A percentile compares a stretch with the other conserved stretches of the same genome.
Evolutionary conservation across 2,113 vertebrate genomes (phyloP).

Genomic region (Salminus brasiliensis): DNA sequence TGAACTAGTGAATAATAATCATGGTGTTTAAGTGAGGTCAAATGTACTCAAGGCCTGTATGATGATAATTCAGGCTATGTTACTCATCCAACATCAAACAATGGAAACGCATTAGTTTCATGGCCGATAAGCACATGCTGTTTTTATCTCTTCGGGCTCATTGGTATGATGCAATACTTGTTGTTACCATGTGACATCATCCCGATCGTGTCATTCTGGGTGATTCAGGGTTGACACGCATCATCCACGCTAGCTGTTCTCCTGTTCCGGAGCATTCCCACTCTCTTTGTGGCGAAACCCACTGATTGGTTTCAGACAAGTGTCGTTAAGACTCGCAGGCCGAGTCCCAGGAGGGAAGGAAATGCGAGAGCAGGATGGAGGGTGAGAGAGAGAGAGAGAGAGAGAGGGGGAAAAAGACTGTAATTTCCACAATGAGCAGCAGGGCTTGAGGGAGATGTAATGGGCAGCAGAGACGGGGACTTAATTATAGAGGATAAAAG

Average conservation of each 20-base stretch:
- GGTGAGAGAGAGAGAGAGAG: not conserved
- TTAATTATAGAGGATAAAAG: slow-evolving; percentile 69
- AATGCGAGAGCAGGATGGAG: slow-evolving; percentile 28
- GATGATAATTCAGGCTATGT: too few relatives aligned
- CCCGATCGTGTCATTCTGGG: not conserved
- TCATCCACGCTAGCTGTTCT: not conserved
- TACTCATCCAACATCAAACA: too few relatives aligned
- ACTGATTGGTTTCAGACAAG: not conserved
- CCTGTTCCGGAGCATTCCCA: not conserved
- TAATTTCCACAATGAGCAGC: slow-evolving; percentile 65
- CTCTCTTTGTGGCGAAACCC: not conserved
- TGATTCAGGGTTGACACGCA: slow-evolving; percentile 14
- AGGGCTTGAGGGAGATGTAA: slow-evolving; percentile 35
- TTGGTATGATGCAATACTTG: not conserved
- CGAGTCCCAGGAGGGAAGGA: not conserved
- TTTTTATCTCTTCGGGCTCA: not conserved
- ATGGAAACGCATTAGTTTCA: too few relatives aligned
- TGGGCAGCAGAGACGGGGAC: slow-evolving; percentile 50
- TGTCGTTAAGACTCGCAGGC: not conserved
- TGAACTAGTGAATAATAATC: too few relatives aligned
- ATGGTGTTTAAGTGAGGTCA: too few relatives aligned
- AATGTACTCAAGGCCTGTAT: too few relatives aligned
- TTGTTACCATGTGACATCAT: slow-evolving; percentile 12
- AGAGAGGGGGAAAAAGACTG: slow-evolving; percentile 53
- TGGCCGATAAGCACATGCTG: too few relatives aligned